Evolutionary conservation across 2,888 invertebrate species (phyloP), one percentile per base, ranked within the genome.

Genomic region (Lymantria monacha): DNA sequence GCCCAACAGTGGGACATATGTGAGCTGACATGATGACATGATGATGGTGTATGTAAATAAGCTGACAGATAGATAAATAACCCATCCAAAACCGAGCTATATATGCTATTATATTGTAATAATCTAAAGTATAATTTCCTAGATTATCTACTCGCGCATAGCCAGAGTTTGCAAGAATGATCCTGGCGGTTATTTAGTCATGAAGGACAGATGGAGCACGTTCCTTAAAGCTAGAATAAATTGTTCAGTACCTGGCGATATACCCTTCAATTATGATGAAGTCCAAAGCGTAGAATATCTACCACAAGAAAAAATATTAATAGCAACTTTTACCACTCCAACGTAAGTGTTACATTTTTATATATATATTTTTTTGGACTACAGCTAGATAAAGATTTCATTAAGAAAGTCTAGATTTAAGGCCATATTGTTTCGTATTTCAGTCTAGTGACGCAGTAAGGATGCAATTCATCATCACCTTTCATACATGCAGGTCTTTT

Each of bases 81-180:
- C n/a, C n/a, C n/a, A n/a, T n/a, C n/a, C n/a, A n/a, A n/a, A n/a
- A n/a, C n/a, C n/a, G n/a, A n/a, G n/a, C n/a, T n/a, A n/a, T n/a
- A n/a, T n/a, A n/a, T n/a, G n/a, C n/a, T n/a, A n/a, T n/a, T n/a
- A 22, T 22, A 22, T 22, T 22, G 5, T 22, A 22, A 22, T 22
- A 22, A 22, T 5, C 22, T 22, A 22, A 22, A 22, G 22, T 22
- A 5, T 22, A 22, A 2, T 59, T 86, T 47, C 84, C 46, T 84
- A 97, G 97, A 94, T 93, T 68, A 93, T 97, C 37, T 98, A 97
- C 84, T 97, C 98, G 1, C 93, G 98, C 61, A 96, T 98, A 50
- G 98, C 97, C 0, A 93, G 98, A 47, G 95, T 98, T 2, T 98
- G 98, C 79, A 98, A 98, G 86, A 96, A 96, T 74, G 98, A 98